phyloP scores from a whole-genome alignment of 2,888 invertebrate genomes.

The Galeopsomyia nigrocyanea region DNA sequence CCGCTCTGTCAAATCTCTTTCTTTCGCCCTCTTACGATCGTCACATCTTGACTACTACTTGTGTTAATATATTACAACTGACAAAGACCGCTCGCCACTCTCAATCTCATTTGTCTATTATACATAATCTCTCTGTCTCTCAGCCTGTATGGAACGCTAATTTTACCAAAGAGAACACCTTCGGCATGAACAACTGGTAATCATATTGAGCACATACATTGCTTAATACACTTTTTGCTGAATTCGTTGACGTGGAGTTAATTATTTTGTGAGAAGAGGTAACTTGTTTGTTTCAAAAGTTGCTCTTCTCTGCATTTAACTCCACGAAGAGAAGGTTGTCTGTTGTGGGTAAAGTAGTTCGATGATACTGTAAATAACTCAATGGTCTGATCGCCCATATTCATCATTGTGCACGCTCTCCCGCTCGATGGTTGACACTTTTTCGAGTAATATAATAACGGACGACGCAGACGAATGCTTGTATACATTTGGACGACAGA shows the following conservation, averaged over 20 bases:
- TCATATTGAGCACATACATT: conserved; percentile 30
- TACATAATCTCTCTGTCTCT: conserved; percentile 8
- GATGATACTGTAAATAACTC: conserved; percentile 36
- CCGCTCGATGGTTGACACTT: conserved; percentile 1
- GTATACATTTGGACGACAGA: background rate
- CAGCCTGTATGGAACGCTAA: conserved; percentile 12
- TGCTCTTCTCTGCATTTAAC: conserved; percentile 32
- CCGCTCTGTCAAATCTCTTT: background rate
- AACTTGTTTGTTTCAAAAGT: background rate
- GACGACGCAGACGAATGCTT: conserved; percentile 14
- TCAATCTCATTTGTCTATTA: conserved; percentile 3
- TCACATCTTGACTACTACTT: conserved; percentile 31
- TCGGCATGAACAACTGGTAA: conserved; percentile 39
- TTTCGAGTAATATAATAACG: conserved; percentile 22
- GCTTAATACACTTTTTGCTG: conserved; percentile 24
- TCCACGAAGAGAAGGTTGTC: conserved; percentile 9
- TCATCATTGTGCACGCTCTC: conserved; percentile 35
- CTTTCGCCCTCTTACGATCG: background rate
- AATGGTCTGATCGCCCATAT: conserved; percentile 25
- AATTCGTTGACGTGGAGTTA: no score
- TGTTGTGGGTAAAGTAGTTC: conserved; percentile 32
- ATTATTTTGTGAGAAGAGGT: no score
- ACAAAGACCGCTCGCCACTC: background rate
- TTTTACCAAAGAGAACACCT: conserved; percentile 22
- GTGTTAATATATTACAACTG: conserved; percentile 20